phyloP scores from a whole-genome alignment of 2,888 invertebrate genomes.

The Heteromurus nitidus region DNA sequence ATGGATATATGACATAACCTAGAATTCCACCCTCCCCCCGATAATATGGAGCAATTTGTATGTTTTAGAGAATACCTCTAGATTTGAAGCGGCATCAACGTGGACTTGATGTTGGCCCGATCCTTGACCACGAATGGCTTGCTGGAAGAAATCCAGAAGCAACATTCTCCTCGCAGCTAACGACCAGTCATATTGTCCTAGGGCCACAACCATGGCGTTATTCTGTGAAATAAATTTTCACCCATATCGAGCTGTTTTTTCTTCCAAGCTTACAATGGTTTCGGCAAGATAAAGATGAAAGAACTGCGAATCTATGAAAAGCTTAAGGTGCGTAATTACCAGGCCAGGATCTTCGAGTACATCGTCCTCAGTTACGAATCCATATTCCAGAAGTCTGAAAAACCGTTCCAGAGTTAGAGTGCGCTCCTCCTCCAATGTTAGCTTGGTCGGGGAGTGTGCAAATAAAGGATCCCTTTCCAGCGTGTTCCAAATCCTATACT shows the following conservation, averaged over 20 bases:
- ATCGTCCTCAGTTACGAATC: constrained; percentile 78
- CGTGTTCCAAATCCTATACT: constrained; percentile 80
- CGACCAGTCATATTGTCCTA: constrained; percentile 74
- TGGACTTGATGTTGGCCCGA: constrained; percentile 75
- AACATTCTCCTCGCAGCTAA: constrained; percentile 69
- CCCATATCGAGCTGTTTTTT: too few relatives aligned
- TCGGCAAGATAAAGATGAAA: too few relatives aligned
- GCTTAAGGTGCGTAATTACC: constrained; percentile 56
- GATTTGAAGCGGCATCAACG: constrained; percentile 74
- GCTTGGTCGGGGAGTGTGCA: constrained; percentile 77
- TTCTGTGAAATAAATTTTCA: constrained; percentile 32
- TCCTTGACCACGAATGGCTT: constrained; percentile 75
- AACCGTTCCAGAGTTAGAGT: constrained; percentile 79
- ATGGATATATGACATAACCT: not conserved
- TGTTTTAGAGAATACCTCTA: constrained; percentile 74
- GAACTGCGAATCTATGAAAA: too few relatives aligned
- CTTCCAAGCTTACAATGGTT: too few relatives aligned
- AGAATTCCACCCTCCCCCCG: too few relatives aligned
- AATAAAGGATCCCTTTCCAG: constrained; percentile 81
- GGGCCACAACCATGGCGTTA: constrained; percentile 63
- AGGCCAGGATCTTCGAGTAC: constrained; percentile 67
- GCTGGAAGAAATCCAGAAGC: constrained; percentile 75
- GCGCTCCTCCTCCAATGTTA: constrained; percentile 77
- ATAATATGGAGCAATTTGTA: not conserved
- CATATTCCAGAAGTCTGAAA: constrained; percentile 82